Evolutionary conservation across 1,140 invertebrate species (phyloP).

Genomic region (Hylyphantes graminicola): DNA sequence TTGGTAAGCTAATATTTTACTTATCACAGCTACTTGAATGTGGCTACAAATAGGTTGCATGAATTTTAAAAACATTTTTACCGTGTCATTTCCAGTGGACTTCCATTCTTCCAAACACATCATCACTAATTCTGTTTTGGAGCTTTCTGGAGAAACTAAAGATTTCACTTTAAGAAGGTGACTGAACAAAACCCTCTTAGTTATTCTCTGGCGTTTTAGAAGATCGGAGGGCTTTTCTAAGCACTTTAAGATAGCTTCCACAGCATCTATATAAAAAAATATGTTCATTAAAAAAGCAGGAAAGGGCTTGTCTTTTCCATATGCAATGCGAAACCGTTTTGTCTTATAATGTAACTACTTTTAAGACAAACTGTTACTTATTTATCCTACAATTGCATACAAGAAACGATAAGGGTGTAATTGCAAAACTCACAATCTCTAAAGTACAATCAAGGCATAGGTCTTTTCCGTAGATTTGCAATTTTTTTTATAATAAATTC

Average conservation of each 20-base stretch:
- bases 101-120: conserved; percentile 25
- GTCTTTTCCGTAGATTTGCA: background rate
- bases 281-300: background rate
- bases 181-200: conserved; percentile 24
- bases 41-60: background rate
- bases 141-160: background rate
- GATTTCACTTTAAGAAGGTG: conserved; percentile 14
- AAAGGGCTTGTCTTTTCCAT: background rate
- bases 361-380: background rate
- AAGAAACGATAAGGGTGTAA: background rate
- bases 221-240: conserved; percentile 29
- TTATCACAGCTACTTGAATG: background rate
- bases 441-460: background rate
- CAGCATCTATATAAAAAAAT: conserved; percentile 1
- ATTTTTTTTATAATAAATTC: background rate
- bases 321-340: background rate
- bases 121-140: conserved; percentile 12
- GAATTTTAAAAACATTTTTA: background rate
- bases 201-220: conserved; percentile 26
- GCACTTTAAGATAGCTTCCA: conserved; percentile 20
- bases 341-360: background rate
- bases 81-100: conserved; percentile 10
- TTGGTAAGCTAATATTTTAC: too few relatives aligned
- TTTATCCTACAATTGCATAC: background rate
- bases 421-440: background rate